Percentiles rank a stretch among this genome's conserved stretches.
Evolutionary conservation across 2,113 vertebrate genomes (phyloP).

Genomic region (Phoxinus phoxinus): DNA sequence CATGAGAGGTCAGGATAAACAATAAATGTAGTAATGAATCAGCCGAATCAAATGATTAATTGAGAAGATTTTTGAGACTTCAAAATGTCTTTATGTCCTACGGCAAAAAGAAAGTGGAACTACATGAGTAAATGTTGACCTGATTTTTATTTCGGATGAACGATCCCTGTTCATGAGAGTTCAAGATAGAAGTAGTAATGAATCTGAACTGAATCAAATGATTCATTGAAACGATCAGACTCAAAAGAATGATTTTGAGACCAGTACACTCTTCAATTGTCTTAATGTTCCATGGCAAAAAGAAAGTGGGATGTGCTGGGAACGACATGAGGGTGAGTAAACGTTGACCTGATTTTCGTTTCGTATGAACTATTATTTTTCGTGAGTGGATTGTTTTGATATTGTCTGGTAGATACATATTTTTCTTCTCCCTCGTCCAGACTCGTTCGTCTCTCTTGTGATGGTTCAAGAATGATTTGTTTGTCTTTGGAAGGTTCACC

Average conservation of each 20-base stretch:
- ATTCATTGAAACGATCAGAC: background rate
- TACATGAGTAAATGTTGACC: background rate
- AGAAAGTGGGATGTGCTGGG: background rate
- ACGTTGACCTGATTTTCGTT: conserved; percentile 9
- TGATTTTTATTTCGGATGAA: background rate
- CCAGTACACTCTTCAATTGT: no score
- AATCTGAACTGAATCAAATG: no score
- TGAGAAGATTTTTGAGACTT: background rate
- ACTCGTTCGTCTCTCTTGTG: background rate
- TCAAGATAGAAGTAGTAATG: no score
- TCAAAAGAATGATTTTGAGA: no score
- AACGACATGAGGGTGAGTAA: background rate
- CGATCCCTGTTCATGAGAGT: background rate
- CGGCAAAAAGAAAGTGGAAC: background rate
- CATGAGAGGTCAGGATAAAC: background rate
- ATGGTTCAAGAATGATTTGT: background rate
- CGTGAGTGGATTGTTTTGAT: background rate
- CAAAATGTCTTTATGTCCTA: background rate
- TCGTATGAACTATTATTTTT: background rate
- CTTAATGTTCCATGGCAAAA: background rate
- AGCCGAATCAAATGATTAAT: background rate
- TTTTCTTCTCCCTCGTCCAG: background rate
- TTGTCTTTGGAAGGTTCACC: conserved; percentile 7
- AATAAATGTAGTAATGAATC: background rate
- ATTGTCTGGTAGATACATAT: background rate